These are phyloP conservation scores for Agrilus mali DNA, from an alignment of 2,888 invertebrate genomes.

Conservation along the genomic window DNA sequence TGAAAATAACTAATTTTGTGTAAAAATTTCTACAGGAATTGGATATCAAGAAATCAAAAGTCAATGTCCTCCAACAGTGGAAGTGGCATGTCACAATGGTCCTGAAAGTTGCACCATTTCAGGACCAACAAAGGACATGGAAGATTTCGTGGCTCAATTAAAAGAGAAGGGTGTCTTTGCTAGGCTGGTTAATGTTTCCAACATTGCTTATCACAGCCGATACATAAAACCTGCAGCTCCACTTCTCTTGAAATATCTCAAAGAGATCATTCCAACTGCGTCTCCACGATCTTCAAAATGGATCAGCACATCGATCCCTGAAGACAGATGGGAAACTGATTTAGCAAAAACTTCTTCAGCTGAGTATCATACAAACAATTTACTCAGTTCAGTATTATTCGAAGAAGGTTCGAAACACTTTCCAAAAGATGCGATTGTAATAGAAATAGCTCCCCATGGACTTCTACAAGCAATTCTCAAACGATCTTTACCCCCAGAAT, in stretches of 20 bases:
- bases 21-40: conserved; percentile 21
- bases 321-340: conserved; percentile 44
- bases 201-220: conserved; percentile 81
- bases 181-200: conserved; percentile 70
- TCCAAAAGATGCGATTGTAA: conserved; percentile 67
- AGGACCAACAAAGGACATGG: conserved; percentile 53
- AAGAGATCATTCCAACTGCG: conserved; percentile 36
- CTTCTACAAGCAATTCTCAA: conserved; percentile 78
- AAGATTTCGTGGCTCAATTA: conserved; percentile 43
- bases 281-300: conserved; percentile 45
- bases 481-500: conserved; percentile 57
- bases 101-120: conserved; percentile 66
- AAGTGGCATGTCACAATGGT: conserved; percentile 71
- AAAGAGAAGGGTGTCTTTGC: conserved; percentile 64
- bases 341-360: conserved; percentile 45
- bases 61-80: conserved; percentile 54
- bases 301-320: conserved; percentile 53
- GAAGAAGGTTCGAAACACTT: conserved; percentile 72
- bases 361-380: conserved; percentile 56
- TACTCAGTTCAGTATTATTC: conserved; percentile 58
- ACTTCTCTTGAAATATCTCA: conserved; percentile 30
- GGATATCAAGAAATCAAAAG: conserved; percentile 41
- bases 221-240: conserved; percentile 50
- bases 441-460: conserved; percentile 86
- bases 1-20: background rate